A percentile compares a stretch with the other conserved stretches of the same genome.
phyloP scores from a whole-genome alignment of 2,888 invertebrate genomes.

The Trissolcus brochymenae region DNA sequence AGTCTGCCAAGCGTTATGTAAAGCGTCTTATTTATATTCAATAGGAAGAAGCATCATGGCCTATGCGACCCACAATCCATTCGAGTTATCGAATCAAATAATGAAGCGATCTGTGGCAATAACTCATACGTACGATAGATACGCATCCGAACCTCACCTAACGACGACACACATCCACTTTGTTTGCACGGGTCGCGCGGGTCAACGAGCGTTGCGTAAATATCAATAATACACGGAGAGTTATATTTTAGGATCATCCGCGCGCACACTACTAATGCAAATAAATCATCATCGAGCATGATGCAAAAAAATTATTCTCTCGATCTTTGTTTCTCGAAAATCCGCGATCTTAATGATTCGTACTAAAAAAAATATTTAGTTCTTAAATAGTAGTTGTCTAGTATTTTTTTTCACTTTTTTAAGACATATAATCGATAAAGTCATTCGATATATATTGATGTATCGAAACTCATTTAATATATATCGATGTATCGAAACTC shows the following conservation, averaged over 20 bases:
- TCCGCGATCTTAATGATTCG: too few species aligned
- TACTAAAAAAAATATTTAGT: too few species aligned
- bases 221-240: slow-evolving; percentile 21
- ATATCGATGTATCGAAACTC: too few species aligned
- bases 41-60: slow-evolving; percentile 57
- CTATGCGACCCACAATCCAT: slow-evolving; percentile 56
- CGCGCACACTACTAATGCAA: neutral
- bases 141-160: slow-evolving; percentile 56
- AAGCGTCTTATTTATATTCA: slow-evolving; percentile 59
- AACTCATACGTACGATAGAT: slow-evolving; percentile 54
- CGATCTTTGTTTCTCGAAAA: neutral
- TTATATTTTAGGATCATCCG: slow-evolving; percentile 20
- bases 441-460: too few species aligned
- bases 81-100: slow-evolving; percentile 58
- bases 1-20: slow-evolving; percentile 49
- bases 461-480: too few species aligned
- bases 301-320: neutral
- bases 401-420: too few species aligned
- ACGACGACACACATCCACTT: slow-evolving; percentile 51
- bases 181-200: slow-evolving; percentile 46
- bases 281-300: slow-evolving; percentile 10
- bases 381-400: too few species aligned
- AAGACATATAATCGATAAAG: too few species aligned
- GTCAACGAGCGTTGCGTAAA: slow-evolving; percentile 49
- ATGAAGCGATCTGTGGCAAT: slow-evolving; percentile 57